Evolutionary conservation across 2,888 invertebrate species (phyloP).

Genomic region (Gandaritis pyraliata): DNA sequence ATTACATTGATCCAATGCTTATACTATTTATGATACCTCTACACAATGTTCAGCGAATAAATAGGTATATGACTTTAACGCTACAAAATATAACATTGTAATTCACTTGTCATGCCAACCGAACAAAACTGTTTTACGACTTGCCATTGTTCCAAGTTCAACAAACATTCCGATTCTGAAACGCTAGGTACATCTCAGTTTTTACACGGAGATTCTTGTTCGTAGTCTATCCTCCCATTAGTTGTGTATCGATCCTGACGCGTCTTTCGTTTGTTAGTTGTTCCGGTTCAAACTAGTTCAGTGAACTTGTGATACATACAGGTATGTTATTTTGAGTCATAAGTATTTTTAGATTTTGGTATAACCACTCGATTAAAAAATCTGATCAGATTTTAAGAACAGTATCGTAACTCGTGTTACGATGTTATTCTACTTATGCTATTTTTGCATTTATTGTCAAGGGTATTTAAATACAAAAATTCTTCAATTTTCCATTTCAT

Average conservation of each 20-base stretch:
- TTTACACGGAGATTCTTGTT: constrained; percentile 55
- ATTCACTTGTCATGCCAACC: constrained; percentile 15
- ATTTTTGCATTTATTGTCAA: too few species aligned
- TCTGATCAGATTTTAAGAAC: too few species aligned
- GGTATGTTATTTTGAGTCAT: constrained; percentile 17
- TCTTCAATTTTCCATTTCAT: constrained; percentile 2
- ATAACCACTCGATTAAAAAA: neutral
- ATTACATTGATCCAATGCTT: too few species aligned
- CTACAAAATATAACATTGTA: constrained; percentile 2
- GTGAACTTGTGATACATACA: constrained; percentile 31
- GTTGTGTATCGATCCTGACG: constrained; percentile 49
- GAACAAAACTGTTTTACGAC: constrained; percentile 29
- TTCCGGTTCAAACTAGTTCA: constrained; percentile 42
- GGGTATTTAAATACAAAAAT: too few species aligned
- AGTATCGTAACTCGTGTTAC: too few species aligned
- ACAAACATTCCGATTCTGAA: constrained; percentile 61
- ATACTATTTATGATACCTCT: too few species aligned
- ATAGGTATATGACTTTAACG: too few species aligned
- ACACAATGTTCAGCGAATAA: too few species aligned
- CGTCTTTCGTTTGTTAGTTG: constrained; percentile 44
- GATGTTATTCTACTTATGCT: neutral
- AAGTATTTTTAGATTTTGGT: neutral
- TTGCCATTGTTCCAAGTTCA: constrained; percentile 59
- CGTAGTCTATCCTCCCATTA: constrained; percentile 46
- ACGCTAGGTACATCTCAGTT: constrained; percentile 54